phyloP scores from a whole-genome alignment of 1,140 invertebrate species.

The Macrotrachela quadricornifera region DNA sequence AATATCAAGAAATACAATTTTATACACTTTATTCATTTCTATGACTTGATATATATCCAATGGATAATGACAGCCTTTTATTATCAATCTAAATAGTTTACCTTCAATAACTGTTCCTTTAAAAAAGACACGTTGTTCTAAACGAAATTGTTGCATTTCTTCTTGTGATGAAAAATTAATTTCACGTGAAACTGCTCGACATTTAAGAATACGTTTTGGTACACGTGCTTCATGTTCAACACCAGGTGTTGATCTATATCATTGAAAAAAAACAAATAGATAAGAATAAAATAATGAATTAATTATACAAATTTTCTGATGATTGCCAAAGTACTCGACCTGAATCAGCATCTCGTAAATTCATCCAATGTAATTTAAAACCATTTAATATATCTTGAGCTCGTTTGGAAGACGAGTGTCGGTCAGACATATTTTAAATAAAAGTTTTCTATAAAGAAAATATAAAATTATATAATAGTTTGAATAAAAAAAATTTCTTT shows the following conservation, averaged over 20 bases:
- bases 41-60: no score
- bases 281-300: neutral
- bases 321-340: constrained; percentile 93
- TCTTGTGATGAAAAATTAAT: constrained; percentile 94
- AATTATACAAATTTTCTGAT: constrained; percentile 66
- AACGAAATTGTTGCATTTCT: constrained; percentile 78
- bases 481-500: no score
- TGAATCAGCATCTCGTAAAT: constrained; percentile 74
- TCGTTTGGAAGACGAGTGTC: no score
- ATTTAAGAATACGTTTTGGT: constrained; percentile 84
- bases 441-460: no score
- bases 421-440: no score
- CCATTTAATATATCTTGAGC: no score
- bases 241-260: constrained; percentile 49
- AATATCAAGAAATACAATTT: neutral
- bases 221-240: constrained; percentile 83
- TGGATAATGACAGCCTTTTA: no score
- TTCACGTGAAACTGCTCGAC: constrained; percentile 78
- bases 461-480: no score
- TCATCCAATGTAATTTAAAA: constrained; percentile 58
- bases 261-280: constrained; percentile 21
- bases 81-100: constrained; percentile 16
- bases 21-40: neutral
- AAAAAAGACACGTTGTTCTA: constrained; percentile 71
- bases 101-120: constrained; percentile 44